A percentile compares a stretch with the other conserved stretches of the same genome.
Conservation (phyloP, 2,888 invertebrate species). For the Rosalia funebris region DNA sequence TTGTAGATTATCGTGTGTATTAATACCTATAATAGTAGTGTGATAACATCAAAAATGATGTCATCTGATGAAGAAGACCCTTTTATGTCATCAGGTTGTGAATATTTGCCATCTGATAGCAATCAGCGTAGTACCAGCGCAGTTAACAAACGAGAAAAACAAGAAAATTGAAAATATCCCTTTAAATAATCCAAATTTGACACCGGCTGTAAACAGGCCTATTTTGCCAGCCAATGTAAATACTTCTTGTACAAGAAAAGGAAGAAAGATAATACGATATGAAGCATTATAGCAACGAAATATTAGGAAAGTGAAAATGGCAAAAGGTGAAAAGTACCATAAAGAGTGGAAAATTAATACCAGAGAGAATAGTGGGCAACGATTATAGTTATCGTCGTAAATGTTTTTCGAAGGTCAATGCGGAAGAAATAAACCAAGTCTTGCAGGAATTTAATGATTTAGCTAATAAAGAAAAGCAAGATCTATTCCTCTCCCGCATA, state of each 20-base stretch:
- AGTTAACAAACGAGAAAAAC: not conserved
- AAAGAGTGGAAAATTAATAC: slow-evolving; percentile 11
- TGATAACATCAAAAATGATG: slow-evolving; percentile 9
- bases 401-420: slow-evolving; percentile 16
- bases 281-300: slow-evolving; percentile 18
- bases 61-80: slow-evolving; percentile 6
- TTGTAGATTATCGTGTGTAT: slow-evolving; percentile 12
- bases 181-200: slow-evolving; percentile 1
- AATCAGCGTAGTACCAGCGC: slow-evolving; percentile 8
- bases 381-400: slow-evolving; percentile 10
- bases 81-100: slow-evolving; percentile 6
- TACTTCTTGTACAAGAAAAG: slow-evolving; percentile 21
- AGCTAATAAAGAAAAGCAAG: slow-evolving; percentile 16
- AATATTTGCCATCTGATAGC: slow-evolving; percentile 1
- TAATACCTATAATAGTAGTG: not conserved
- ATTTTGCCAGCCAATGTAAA: not conserved
- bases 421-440: slow-evolving; percentile 9
- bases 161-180: slow-evolving; percentile 1
- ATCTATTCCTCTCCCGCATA: too few species aligned
- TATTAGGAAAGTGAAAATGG: slow-evolving; percentile 9
- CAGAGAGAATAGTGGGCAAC: slow-evolving; percentile 14
- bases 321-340: slow-evolving; percentile 21
- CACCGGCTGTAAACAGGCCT: not conserved
- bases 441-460: slow-evolving; percentile 18
- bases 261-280: slow-evolving; percentile 17